Conservation (phyloP, 2,797 vertebrate genomes). For the Lutjanus argentimaculatus region DNA sequence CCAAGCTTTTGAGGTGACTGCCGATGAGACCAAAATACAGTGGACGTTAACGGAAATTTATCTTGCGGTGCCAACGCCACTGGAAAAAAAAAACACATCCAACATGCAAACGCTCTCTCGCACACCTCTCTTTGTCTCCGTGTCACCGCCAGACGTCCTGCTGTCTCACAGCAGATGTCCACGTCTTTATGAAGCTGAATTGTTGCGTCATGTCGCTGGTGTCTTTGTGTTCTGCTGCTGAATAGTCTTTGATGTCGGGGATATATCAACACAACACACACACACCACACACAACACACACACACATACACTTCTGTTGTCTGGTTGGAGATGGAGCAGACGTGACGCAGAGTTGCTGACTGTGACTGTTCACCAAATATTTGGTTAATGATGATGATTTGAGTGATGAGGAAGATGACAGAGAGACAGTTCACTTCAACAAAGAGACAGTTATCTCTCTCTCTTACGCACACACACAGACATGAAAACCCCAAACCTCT, state of each 20-base stretch:
- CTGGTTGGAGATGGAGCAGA: constrained; percentile 37
- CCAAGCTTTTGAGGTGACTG: background rate
- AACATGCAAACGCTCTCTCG: background rate
- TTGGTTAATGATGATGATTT: constrained; percentile 49
- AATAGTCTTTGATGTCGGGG: constrained; percentile 26
- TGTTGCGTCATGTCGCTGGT: background rate
- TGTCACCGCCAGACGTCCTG: background rate
- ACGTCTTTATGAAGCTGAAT: background rate
- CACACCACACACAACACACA: constrained; percentile 26
- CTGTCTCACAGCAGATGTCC: background rate
- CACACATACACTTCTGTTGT: constrained; percentile 20
- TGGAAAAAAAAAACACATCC: no score
- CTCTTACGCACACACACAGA: background rate
- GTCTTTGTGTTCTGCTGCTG: constrained; percentile 29
- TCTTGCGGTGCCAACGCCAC: background rate
- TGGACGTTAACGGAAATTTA: background rate
- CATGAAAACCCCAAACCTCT: background rate
- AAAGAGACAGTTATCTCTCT: background rate
- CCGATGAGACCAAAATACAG: background rate
- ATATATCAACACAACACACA: constrained; percentile 8
- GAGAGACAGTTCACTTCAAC: background rate
- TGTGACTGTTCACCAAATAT: constrained; percentile 27
- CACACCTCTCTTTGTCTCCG: constrained; percentile 9
- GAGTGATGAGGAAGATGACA: background rate
- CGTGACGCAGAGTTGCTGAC: constrained; percentile 28